Evolutionary conservation across 2,888 invertebrate genomes (phyloP), one percentile per base, ranked within the genome.

Genomic region (Aplocera efformata): DNA sequence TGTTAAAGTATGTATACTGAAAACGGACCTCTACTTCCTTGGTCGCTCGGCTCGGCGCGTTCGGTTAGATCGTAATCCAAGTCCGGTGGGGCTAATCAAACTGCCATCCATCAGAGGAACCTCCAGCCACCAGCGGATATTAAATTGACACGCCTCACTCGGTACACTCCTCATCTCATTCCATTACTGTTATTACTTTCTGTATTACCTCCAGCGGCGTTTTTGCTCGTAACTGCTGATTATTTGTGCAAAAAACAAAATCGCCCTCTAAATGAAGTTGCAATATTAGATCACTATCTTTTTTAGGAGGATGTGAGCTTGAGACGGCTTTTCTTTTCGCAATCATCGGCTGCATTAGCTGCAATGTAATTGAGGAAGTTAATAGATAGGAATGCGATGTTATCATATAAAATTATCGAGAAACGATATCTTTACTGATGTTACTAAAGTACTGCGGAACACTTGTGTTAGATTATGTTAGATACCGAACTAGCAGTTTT

Each of bases 131-230:
- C 79, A 64, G 66, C 79, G 82, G 81, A 83, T 84, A 85, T 84
- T 79, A 79, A 77, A 79, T 80, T 72, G 84, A 82, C 83, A 79
- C 83, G 81, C 79, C 82, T 77, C 60, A 55, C 61, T 68, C 61
- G 46, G 64, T 63, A 64, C 72, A 71, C 74, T 71, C 72, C 72
- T 60, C 58, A 68, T 69, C 69, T 71, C 63, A 67, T 72, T 62
- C 63, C 71, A 74, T 79, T 75, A 74, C 64, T 50, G 58, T 58
- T 69, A 66, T 67, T 68, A 68, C 65, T 58, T 55, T 56, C 59
- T 50, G 45, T 56, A 56, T 61, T 54, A 45, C 46, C 53, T 60
- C 50, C 50, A 58, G 54, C 48, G 53, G 38, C 42, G 38, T 59
- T 59, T 60, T 61, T 60, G 39, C 41, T 43, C 33, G 27, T 43